Evolutionary conservation across 2,888 invertebrate species (phyloP), one percentile per base, ranked within the genome.

Genomic region (Drosophila prostipennis): DNA sequence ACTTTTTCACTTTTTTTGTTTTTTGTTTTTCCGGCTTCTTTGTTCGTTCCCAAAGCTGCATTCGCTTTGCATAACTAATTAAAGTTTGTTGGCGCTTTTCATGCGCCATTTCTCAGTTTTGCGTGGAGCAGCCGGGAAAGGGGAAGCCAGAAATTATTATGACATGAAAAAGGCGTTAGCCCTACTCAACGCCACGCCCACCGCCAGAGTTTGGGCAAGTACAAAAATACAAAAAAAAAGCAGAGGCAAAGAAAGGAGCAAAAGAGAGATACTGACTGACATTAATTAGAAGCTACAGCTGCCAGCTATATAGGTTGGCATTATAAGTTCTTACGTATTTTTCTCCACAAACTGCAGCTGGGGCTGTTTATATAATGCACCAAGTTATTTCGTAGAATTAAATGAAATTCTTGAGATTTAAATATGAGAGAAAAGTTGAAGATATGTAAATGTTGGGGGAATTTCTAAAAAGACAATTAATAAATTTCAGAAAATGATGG

Each of bases 1-100:
- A n/a, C 56, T 51, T 54, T 67, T 45, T 48, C n/a, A 34, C 43
- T 4, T 16, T 11, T 11, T 42, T 23, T 67, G 46, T 14, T 40
- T 49, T 34, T 63, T 71, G 16, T 51, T 74, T 63, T 74, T 69
- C 59, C 74, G 69, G 71, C 57, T 69, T 59, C 10, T 48, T 42
- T 63, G 61, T 60, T 63, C 26, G 16, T 16, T 72, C 67, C 82
- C 77, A 64, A 63, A 61, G 72, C 76, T 60, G 72, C 73, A 68
- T 53, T 72, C 73, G 76, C 67, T 83, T 87, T 81, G 85, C 85
- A 87, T 84, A 84, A 65, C 83, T 84, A 87, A 84, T 84, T 84
- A 84, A 84, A 87, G 79, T 87, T 87, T 77, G 77, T 72, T 79
- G 70, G 61, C 76, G 74, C 71, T 73, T 69, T 77, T 84, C 73